phyloP scores from a whole-genome alignment of 2,797 vertebrate species.

The Sebastolobus altivelis region DNA sequence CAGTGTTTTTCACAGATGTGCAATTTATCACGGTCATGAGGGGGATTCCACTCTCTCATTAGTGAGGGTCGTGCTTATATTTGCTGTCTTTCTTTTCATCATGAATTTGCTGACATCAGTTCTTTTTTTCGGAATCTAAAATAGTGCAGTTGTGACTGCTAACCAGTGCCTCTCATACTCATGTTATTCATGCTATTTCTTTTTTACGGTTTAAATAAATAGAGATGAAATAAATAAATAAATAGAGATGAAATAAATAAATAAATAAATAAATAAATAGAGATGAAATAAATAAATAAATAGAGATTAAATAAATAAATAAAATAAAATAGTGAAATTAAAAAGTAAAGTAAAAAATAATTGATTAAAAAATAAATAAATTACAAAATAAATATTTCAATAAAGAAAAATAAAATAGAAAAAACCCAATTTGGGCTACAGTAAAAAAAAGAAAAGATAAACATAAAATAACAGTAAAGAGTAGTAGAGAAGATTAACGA shows the following conservation, averaged over 20 bases:
- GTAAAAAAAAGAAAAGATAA: background rate
- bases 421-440: background rate
- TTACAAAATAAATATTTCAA: too few species aligned
- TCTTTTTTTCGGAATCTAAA: too few species aligned
- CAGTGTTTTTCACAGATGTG: constrained; percentile 17
- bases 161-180: too few species aligned
- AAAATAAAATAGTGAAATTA: background rate
- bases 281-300: too few species aligned
- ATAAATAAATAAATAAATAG: too few species aligned
- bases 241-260: too few species aligned
- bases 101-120: background rate
- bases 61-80: background rate
- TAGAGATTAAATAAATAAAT: background rate
- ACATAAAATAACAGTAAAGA: background rate
- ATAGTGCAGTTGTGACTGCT: too few species aligned
- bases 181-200: too few species aligned
- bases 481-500: background rate
- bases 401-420: background rate
- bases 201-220: too few species aligned
- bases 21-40: background rate
- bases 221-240: too few species aligned
- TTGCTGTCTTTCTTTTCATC: background rate
- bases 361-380: background rate
- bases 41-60: constrained; percentile 14
- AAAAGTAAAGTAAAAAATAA: background rate